These are phyloP conservation scores for Sialis fuliginosa DNA, from an alignment of 2,888 invertebrate genomes.

Conservation along the genomic window DNA sequence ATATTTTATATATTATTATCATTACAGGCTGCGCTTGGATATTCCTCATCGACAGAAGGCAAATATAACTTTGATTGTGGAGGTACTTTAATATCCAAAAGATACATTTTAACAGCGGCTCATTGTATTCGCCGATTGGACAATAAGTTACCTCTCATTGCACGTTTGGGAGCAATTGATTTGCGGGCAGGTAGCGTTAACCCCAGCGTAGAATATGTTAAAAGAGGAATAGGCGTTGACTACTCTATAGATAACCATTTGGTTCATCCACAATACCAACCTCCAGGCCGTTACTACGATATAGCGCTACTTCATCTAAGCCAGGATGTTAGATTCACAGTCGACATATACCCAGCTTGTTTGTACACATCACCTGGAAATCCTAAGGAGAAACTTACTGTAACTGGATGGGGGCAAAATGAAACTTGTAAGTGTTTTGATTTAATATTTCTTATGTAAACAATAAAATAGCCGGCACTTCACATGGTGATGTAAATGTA, in stretches of 20 bases:
- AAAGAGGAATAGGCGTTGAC: constrained; percentile 9
- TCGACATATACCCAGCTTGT: constrained; percentile 27
- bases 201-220: constrained; percentile 16
- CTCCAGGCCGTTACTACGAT: constrained; percentile 20
- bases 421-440: constrained; percentile 8
- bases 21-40: constrained; percentile 25
- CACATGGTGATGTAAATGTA: no score
- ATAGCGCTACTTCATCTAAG: constrained; percentile 23
- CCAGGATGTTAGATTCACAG: constrained; percentile 14
- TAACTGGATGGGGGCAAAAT: constrained; percentile 27
- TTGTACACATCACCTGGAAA: constrained; percentile 21
- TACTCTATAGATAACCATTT: constrained; percentile 16
- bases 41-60: constrained; percentile 3
- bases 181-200: constrained; percentile 14
- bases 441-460: background rate
- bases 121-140: constrained; percentile 25
- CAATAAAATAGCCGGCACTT: no score
- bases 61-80: constrained; percentile 26
- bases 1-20: background rate
- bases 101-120: constrained; percentile 36
- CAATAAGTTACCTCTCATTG: constrained; percentile 10
- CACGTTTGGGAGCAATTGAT: constrained; percentile 19
- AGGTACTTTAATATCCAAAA: constrained; percentile 31
- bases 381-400: constrained; percentile 22
- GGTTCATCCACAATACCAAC: constrained; percentile 20